Percentiles rank a stretch among this genome's conserved stretches.
These are phyloP conservation scores for Mustela lutreola DNA, from an alignment of 2,113 vertebrate genomes.

Conservation along the genomic window DNA sequence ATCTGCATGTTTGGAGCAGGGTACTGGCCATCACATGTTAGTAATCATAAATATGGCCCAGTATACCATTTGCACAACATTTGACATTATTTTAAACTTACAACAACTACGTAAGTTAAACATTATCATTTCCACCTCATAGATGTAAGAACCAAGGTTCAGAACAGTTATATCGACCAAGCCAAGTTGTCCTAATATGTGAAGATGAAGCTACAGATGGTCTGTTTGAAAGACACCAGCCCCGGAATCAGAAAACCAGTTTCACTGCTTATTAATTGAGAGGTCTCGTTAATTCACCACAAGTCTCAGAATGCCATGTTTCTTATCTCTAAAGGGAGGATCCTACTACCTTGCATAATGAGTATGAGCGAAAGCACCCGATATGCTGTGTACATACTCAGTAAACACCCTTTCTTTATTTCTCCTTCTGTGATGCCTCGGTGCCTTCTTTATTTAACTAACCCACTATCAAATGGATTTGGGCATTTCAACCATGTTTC, in stretches of 20 bases:
- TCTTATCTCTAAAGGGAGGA: not conserved
- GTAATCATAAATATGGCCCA: not conserved
- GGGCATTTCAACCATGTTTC: not conserved
- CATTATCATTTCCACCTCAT: not conserved
- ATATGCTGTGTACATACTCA: rapidly evolving
- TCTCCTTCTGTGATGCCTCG: not conserved
- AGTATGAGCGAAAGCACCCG: not conserved
- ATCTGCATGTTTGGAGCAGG: not conserved
- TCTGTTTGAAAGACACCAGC: not conserved
- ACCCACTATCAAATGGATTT: not conserved
- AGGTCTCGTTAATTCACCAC: not conserved
- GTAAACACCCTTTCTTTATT: not conserved
- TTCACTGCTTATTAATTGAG: not conserved
- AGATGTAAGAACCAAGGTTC: not conserved
- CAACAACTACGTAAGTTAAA: not conserved
- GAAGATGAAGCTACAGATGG: not conserved
- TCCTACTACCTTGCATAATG: not conserved
- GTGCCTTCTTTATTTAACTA: not conserved
- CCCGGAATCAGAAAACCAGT: not conserved
- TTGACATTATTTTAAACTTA: not conserved
- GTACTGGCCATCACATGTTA: not conserved
- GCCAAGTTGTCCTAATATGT: not conserved
- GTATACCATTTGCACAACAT: not conserved
- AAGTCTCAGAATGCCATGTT: not conserved
- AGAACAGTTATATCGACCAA: not conserved